Evolutionary conservation across 2,888 invertebrate species (phyloP).

Genomic region (Microplitis deprimator): DNA sequence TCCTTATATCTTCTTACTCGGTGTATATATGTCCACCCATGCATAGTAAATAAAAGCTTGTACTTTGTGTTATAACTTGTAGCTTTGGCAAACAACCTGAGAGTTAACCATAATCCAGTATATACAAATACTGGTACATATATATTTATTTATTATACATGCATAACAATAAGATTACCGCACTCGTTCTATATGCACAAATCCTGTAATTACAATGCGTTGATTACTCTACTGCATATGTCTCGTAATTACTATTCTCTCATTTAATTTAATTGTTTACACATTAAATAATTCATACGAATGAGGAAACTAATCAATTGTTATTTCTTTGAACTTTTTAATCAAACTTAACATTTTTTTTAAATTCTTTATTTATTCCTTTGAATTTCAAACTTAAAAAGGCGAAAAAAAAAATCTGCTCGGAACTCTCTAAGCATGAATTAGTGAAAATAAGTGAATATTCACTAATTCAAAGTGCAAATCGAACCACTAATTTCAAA

Average conservation of each 20-base stretch:
- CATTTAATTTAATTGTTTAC: background rate
- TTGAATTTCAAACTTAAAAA: too few relatives aligned
- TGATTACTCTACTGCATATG: background rate
- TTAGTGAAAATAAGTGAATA: too few relatives aligned
- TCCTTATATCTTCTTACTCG: conserved; percentile 9
- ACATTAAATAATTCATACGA: too few relatives aligned
- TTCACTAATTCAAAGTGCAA: too few relatives aligned
- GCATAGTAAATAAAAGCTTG: conserved; percentile 31
- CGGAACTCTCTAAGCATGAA: too few relatives aligned
- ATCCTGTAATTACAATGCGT: background rate
- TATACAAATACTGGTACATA: background rate
- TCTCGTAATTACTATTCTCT: background rate
- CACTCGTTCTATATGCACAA: background rate
- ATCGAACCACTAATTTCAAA: too few relatives aligned
- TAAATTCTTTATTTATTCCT: too few relatives aligned
- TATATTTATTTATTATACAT: background rate
- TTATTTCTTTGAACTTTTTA: too few relatives aligned
- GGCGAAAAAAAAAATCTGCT: too few relatives aligned
- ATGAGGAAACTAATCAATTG: too few relatives aligned
- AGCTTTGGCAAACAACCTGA: background rate
- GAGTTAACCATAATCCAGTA: conserved; percentile 9
- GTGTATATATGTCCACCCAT: conserved; percentile 15
- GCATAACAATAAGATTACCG: background rate
- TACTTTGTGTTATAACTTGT: conserved; percentile 9
- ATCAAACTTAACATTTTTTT: too few relatives aligned